Conservation (phyloP, 2,113 vertebrate genomes). For the Microtus ochrogaster region DNA sequence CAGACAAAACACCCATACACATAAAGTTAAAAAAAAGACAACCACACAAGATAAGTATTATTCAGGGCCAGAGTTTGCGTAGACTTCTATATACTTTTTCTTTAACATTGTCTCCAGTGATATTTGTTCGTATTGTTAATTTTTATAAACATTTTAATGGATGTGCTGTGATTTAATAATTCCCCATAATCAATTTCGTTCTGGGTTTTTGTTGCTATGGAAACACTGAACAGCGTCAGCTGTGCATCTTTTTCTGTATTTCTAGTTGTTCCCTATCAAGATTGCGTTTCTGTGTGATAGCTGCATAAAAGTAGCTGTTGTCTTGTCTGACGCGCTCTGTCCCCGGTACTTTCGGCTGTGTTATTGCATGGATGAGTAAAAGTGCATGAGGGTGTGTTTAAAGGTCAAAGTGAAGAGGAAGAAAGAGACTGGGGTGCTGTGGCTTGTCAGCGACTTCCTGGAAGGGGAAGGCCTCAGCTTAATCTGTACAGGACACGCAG, state of each 20-base stretch:
- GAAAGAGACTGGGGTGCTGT: neutral
- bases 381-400: neutral
- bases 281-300: neutral
- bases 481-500: neutral
- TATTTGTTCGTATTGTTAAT: neutral
- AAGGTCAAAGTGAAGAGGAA: neutral
- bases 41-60: neutral
- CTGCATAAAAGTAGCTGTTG: neutral
- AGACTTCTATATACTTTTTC: neutral
- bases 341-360: neutral
- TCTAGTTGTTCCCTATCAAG: neutral
- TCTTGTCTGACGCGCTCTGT: neutral
- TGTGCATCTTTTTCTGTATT: neutral
- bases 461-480: neutral
- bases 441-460: neutral
- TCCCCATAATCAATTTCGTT: neutral
- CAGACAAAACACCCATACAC: neutral
- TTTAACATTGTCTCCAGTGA: neutral
- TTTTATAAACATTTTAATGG: slow-evolving; percentile 11
- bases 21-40: neutral
- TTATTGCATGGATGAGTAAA: neutral
- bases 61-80: neutral
- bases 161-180: neutral
- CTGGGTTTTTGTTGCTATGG: neutral
- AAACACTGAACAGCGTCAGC: neutral